Conservation (phyloP, 2,797 vertebrate species). For the Jordanella pulchra region DNA sequence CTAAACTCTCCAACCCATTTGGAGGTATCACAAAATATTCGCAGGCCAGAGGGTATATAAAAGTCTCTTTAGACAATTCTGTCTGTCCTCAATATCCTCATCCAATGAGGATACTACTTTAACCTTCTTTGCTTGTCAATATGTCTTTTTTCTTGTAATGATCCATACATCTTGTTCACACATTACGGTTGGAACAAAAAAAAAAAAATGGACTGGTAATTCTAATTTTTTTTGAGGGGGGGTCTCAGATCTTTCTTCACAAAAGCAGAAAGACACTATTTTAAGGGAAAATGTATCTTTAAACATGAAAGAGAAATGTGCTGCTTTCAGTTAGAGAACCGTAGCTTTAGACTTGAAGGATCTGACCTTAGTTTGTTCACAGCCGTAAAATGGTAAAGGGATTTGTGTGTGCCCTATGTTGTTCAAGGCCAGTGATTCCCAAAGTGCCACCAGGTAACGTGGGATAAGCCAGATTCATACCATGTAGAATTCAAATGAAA, state of each 20-base stretch:
- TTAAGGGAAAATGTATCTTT: too few species aligned
- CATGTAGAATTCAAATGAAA: too few species aligned
- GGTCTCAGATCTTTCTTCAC: too few species aligned
- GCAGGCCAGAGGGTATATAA: not conserved
- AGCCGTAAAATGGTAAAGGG: too few species aligned
- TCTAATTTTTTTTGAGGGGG: too few species aligned
- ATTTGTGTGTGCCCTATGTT: not conserved
- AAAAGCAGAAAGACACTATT: too few species aligned
- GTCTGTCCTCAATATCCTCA: not conserved
- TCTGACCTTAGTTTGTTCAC: too few species aligned
- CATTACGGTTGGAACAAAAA: not conserved
- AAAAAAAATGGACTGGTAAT: not conserved
- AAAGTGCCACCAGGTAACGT: too few species aligned
- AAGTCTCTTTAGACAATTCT: not conserved
- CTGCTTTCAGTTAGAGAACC: too few species aligned
- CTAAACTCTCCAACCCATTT: not conserved
- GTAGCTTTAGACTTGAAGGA: too few species aligned
- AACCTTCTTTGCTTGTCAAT: not conserved
- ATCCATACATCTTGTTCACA: not conserved
- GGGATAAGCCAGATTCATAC: too few species aligned
- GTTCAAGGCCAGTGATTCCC: not conserved
- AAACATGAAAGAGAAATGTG: too few species aligned
- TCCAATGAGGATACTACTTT: not conserved
- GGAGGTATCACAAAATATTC: not conserved
- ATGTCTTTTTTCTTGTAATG: not conserved